Percentiles rank a stretch among this genome's conserved stretches.
Evolutionary conservation across 2,888 invertebrate genomes (phyloP).

Genomic region (Lithophane ornitopus): DNA sequence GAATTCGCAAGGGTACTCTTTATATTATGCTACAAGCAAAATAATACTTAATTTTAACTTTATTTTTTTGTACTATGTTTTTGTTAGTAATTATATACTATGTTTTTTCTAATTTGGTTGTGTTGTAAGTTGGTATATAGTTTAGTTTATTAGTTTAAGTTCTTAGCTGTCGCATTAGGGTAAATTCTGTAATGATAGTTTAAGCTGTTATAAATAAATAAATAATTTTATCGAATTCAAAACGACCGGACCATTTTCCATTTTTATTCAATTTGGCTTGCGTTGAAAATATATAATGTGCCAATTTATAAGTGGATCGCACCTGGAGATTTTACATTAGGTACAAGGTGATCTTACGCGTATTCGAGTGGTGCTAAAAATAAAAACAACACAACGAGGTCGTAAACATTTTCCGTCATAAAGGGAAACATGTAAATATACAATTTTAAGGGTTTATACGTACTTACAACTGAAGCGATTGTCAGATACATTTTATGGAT

Average conservation of each 20-base stretch:
- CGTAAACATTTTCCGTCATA: conserved; percentile 30
- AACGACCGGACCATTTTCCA: neutral
- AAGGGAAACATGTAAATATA: conserved; percentile 31
- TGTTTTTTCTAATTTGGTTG: too few species aligned
- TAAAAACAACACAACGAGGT: conserved; percentile 31
- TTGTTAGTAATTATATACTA: too few species aligned
- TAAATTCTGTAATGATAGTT: too few species aligned
- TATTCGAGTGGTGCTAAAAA: conserved; percentile 23
- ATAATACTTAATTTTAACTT: too few species aligned
- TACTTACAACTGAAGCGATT: conserved; percentile 63
- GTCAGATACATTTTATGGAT: conserved; percentile 57
- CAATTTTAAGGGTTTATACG: conserved; percentile 3
- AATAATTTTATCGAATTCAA: too few species aligned
- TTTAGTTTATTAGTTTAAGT: too few species aligned
- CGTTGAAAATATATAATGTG: conserved; percentile 5
- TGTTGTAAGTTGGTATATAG: too few species aligned
- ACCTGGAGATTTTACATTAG: conserved; percentile 31
- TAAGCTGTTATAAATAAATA: too few species aligned
- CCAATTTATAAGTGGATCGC: conserved; percentile 37
- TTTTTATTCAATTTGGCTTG: neutral
- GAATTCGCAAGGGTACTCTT: too few species aligned
- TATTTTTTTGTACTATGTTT: too few species aligned
- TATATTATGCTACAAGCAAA: too few species aligned
- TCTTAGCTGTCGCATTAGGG: too few species aligned
- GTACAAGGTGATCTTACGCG: conserved; percentile 23